These are phyloP conservation scores for Trogon surrucura DNA, from an alignment of 2,113 vertebrate genomes.

Conservation along the genomic window DNA sequence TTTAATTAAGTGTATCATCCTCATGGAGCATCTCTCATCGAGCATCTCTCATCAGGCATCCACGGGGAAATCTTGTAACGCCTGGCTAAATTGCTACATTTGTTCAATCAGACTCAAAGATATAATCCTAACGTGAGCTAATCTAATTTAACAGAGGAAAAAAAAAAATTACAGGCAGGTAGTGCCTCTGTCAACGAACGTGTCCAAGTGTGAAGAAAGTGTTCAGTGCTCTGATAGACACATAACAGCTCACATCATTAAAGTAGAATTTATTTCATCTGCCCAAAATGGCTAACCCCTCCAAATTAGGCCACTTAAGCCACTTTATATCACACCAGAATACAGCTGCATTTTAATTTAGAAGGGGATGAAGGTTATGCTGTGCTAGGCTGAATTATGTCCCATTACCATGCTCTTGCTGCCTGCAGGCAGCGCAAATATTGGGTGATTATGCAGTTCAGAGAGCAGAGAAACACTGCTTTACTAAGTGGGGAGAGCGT, in stretches of 20 bases:
- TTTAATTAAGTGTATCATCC: slow-evolving; percentile 59
- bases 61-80: slow-evolving; percentile 61
- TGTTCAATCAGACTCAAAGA: slow-evolving; percentile 62
- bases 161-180: neutral
- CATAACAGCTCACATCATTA: slow-evolving; percentile 39
- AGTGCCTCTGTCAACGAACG: neutral
- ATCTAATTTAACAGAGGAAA: slow-evolving; percentile 40
- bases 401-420: neutral
- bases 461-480: neutral
- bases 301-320: neutral
- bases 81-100: slow-evolving; percentile 67
- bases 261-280: slow-evolving; percentile 13
- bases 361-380: neutral
- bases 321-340: neutral
- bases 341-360: neutral
- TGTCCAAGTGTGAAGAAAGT: slow-evolving; percentile 44
- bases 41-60: slow-evolving; percentile 39
- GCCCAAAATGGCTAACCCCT: neutral
- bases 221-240: neutral
- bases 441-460: neutral
- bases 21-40: slow-evolving; percentile 26
- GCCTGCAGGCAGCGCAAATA: slow-evolving; percentile 5
- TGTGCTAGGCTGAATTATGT: neutral
- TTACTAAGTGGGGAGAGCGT: neutral
- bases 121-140: slow-evolving; percentile 36